A percentile compares a stretch with the other conserved stretches of the same genome.
Evolutionary conservation across 1,140 invertebrate genomes (phyloP).

Genomic region (Hermatobates lingyangjiaoensis): DNA sequence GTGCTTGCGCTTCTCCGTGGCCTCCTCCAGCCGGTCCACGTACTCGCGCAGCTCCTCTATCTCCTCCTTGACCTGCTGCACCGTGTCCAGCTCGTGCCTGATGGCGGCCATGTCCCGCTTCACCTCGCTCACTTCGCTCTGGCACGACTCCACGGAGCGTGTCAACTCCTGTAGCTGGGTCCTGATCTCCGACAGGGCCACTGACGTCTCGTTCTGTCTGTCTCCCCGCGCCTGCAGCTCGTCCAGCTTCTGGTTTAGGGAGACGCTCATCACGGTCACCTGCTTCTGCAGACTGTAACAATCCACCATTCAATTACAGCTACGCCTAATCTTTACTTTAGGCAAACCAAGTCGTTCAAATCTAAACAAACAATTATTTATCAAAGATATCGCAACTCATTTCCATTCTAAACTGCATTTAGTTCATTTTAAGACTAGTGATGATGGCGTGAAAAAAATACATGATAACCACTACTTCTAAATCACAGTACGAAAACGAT

Average conservation of each 20-base stretch:
- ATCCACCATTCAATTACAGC: too few relatives aligned
- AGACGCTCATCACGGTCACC: constrained; percentile 90
- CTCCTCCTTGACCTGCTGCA: constrained; percentile 83
- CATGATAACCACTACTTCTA: too few relatives aligned
- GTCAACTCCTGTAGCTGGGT: constrained; percentile 78
- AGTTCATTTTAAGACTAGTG: too few relatives aligned
- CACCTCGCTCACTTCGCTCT: constrained; percentile 55
- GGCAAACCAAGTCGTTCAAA: too few relatives aligned
- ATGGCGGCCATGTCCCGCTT: constrained; percentile 86
- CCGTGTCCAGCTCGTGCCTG: constrained; percentile 77
- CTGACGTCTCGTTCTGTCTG: constrained; percentile 65
- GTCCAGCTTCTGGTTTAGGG: constrained; percentile 76
- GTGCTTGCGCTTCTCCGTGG: constrained; percentile 66
- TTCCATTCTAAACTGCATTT: too few relatives aligned
- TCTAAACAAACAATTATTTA: too few relatives aligned
- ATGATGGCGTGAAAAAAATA: too few relatives aligned
- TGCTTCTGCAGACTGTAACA: constrained; percentile 71
- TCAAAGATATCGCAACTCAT: too few relatives aligned
- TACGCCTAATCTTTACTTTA: too few relatives aligned
- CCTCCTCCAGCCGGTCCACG: constrained; percentile 73
- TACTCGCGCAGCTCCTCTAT: constrained; percentile 80
- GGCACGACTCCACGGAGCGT: constrained; percentile 81
- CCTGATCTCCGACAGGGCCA: constrained; percentile 73
- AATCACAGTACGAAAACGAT: too few relatives aligned
- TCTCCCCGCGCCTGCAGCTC: constrained; percentile 57